Percentiles rank a stretch among this genome's conserved stretches.
phyloP scores from a whole-genome alignment of 2,797 vertebrate genomes.

The Gobionotothen gibberifrons region DNA sequence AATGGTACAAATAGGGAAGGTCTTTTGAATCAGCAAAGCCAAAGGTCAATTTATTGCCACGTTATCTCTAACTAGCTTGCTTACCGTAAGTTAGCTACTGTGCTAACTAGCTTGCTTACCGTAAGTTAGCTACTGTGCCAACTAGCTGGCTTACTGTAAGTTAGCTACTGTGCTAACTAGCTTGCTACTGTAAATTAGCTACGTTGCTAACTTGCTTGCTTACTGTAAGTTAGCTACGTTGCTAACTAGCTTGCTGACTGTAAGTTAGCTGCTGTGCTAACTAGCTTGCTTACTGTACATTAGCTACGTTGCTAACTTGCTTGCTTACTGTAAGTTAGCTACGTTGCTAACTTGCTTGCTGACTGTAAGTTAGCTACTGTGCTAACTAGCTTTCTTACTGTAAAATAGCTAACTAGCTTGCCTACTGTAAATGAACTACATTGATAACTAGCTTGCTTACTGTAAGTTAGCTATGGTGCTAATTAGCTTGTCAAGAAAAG shows the following conservation, averaged over 20 bases:
- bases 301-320: neutral
- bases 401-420: neutral
- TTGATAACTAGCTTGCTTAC: neutral
- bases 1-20: neutral
- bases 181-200: neutral
- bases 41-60: neutral
- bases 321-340: neutral
- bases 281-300: neutral
- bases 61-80: neutral
- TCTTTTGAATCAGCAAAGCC: neutral
- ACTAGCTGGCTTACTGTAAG: too few species aligned
- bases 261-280: neutral
- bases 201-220: neutral
- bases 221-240: neutral
- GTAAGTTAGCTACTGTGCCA: neutral
- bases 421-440: neutral
- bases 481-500: neutral
- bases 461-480: neutral
- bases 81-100: neutral
- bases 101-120: neutral
- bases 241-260: neutral
- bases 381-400: neutral
- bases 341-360: neutral
- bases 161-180: too few species aligned
- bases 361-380: neutral